phyloP scores from a whole-genome alignment of 1,140 invertebrate species.

The Ceratina calcarata region DNA sequence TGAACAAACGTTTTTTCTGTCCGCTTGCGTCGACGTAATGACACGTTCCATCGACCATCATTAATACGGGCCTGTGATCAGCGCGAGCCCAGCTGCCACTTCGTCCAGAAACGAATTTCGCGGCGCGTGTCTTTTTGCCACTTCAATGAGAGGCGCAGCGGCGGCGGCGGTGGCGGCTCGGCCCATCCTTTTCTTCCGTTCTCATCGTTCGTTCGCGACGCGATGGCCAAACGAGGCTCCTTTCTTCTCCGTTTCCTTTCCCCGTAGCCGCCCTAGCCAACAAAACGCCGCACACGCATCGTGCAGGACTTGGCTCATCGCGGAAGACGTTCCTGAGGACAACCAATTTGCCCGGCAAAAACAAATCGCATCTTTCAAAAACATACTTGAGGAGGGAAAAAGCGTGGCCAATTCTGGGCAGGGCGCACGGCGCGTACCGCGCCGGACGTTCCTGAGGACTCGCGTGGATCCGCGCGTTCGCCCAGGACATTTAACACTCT shows the following conservation, averaged over 20 bases:
- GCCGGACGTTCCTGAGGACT: no score
- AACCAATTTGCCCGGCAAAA: constrained; percentile 68
- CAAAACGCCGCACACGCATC: constrained; percentile 4
- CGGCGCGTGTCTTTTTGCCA: constrained; percentile 53
- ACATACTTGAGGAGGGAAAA: constrained; percentile 68
- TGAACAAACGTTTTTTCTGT: constrained; percentile 17
- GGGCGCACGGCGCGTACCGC: constrained; percentile 14
- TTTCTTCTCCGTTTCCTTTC: background rate
- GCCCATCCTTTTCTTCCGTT: constrained; percentile 21
- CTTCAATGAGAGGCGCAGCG: background rate
- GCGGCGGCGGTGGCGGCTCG: background rate
- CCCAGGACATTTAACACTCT: constrained; percentile 35
- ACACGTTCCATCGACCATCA: constrained; percentile 17
- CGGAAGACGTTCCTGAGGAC: constrained; percentile 54
- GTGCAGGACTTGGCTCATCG: constrained; percentile 26
- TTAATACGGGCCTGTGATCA: constrained; percentile 39
- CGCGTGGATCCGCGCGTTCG: background rate
- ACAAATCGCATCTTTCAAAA: constrained; percentile 76
- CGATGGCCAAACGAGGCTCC: constrained; percentile 29
- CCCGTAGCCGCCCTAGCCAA: background rate
- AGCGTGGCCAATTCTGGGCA: constrained; percentile 53
- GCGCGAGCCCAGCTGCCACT: constrained; percentile 65
- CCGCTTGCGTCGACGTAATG: background rate
- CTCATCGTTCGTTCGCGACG: constrained; percentile 47
- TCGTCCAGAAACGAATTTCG: constrained; percentile 68